Evolutionary conservation across 2,113 vertebrate genomes (phyloP).

Genomic region (Bagarius yarrelli): DNA sequence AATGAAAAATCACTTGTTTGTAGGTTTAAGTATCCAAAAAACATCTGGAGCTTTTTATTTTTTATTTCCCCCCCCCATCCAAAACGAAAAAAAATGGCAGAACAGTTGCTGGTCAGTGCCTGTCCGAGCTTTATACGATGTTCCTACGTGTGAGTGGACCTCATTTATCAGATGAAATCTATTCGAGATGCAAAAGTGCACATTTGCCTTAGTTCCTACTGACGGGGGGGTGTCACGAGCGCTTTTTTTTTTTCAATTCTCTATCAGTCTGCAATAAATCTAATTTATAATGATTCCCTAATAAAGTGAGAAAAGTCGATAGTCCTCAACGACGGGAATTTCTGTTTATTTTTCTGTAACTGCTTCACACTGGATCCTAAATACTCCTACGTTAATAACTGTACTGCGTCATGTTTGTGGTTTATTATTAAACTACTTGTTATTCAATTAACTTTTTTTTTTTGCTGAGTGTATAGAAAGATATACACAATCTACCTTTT

Average conservation of each 20-base stretch:
- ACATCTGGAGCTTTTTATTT: constrained; percentile 7
- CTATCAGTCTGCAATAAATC: constrained; percentile 22
- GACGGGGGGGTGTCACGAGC: constrained; percentile 13
- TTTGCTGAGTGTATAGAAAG: background rate
- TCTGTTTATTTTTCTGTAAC: background rate
- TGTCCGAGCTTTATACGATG: constrained; percentile 61
- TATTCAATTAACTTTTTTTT: constrained; percentile 7
- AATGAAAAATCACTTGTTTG: constrained; percentile 54
- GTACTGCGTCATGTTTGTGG: constrained; percentile 26
- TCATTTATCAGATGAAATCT: constrained; percentile 63
- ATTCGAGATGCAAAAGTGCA: constrained; percentile 55
- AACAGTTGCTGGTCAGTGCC: constrained; percentile 55
- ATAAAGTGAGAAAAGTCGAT: constrained; percentile 1
- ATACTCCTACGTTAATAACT: constrained; percentile 6
- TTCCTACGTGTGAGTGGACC: constrained; percentile 52
- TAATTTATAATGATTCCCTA: constrained; percentile 1
- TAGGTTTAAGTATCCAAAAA: constrained; percentile 28
- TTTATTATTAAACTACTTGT: constrained; percentile 22
- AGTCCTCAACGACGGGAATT: background rate
- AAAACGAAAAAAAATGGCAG: no score
- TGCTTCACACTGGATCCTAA: constrained; percentile 24
- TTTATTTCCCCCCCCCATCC: background rate
- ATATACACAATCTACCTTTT: background rate
- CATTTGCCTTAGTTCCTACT: constrained; percentile 45
- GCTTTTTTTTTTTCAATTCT: constrained; percentile 23